phyloP scores from a whole-genome alignment of 2,888 invertebrate species.

The Caenorhabditis sp. region DNA sequence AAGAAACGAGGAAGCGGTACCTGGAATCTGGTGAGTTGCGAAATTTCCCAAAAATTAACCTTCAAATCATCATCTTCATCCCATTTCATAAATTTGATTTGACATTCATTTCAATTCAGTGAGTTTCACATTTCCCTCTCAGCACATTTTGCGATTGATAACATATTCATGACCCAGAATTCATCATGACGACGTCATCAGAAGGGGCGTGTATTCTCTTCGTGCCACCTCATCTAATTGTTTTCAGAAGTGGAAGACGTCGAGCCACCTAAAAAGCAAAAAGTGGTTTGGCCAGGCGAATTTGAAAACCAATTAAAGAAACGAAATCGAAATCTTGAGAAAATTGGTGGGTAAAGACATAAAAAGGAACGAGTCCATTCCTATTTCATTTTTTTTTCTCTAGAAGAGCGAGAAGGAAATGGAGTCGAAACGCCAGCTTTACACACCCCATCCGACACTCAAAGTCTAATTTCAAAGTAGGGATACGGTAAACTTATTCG shows the following conservation, averaged over 20 bases:
- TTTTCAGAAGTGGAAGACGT: slow-evolving; percentile 48
- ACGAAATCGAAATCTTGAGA: slow-evolving; percentile 43
- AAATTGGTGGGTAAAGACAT: slow-evolving; percentile 33
- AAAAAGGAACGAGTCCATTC: slow-evolving; percentile 2
- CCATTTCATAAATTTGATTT: too few species aligned
- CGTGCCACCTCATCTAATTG: not conserved
- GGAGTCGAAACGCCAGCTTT: slow-evolving; percentile 41
- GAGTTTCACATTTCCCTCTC: too few species aligned
- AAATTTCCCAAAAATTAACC: too few species aligned
- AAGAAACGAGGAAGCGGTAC: slow-evolving; percentile 37
- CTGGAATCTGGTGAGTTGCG: slow-evolving; percentile 39
- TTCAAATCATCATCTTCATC: too few species aligned
- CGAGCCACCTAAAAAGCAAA: slow-evolving; percentile 43
- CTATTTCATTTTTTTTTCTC: not conserved
- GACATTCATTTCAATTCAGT: too few species aligned
- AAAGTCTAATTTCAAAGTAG: slow-evolving; percentile 51
- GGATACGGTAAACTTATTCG: slow-evolving; percentile 1
- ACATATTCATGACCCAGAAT: too few species aligned
- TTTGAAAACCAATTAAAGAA: slow-evolving; percentile 60
- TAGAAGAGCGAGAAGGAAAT: slow-evolving; percentile 27
- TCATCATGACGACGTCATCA: too few species aligned
- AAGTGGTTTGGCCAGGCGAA: slow-evolving; percentile 60
- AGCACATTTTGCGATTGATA: too few species aligned
- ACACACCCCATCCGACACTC: slow-evolving; percentile 53
- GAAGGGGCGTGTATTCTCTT: not conserved